These are phyloP conservation scores for Heloderma charlesbogerti DNA, from an alignment of 2,113 vertebrate species.

Conservation along the genomic window DNA sequence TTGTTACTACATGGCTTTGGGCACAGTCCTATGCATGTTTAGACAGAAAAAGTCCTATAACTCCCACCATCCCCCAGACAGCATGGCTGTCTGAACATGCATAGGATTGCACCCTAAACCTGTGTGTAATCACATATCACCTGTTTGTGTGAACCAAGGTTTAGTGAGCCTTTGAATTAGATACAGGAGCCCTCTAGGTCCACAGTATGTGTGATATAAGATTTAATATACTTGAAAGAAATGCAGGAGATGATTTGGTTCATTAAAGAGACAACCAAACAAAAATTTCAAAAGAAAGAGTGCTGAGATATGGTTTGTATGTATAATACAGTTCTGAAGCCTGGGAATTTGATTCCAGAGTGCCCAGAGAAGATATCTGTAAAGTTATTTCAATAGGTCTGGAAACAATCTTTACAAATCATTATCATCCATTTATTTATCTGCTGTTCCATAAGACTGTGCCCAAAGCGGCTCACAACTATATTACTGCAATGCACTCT, in stretches of 20 bases:
- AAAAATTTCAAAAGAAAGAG: not conserved
- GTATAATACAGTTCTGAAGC: not conserved
- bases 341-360: not conserved
- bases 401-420: not conserved
- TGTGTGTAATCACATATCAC: not conserved
- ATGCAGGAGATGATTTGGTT: slow-evolving; percentile 18
- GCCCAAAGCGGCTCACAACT: no score
- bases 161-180: not conserved
- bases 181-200: not conserved
- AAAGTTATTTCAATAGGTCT: slow-evolving; percentile 1
- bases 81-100: not conserved
- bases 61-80: no score
- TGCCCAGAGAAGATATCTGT: not conserved
- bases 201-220: not conserved
- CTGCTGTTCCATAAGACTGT: no score
- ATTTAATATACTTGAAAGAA: slow-evolving; percentile 24
- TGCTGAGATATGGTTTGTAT: not conserved
- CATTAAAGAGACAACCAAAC: slow-evolving; percentile 18
- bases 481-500: no score
- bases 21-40: no score
- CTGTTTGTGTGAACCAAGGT: not conserved
- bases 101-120: no score
- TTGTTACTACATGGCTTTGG: no score
- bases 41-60: no score
- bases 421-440: no score